Evolutionary conservation across 2,797 vertebrate genomes (phyloP), one percentile per base, ranked within the genome.

Genomic region (Nannoperca obscura): DNA sequence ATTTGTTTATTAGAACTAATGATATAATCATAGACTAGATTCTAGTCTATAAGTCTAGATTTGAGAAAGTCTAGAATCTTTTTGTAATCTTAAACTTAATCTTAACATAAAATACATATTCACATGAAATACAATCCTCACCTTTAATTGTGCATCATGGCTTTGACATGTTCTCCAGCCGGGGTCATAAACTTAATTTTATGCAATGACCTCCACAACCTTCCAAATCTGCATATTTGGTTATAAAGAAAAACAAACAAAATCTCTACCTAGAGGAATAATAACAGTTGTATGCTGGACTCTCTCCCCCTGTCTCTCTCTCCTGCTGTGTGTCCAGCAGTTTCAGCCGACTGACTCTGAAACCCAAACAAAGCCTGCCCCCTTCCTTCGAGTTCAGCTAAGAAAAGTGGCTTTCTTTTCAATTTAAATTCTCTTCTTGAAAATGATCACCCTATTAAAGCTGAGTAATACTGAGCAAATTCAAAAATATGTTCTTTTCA

Each of bases 341-440:
- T 79, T 83, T 50, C 55, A 67, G 49, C 12, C 5, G 20, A 80
- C 47, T 74, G 74, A 61, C 57, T 59, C 78, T 34, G 34, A 63
- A 71, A 75, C 69, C 47, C 22, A 62, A 63, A 80, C 38, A 73
- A 59, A 74, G 64, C 66, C 30, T 63, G 63, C 74, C 53, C 14
- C 42, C 8, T 27, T 68, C 14, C 17, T 44, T 61, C n/a, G 22
- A 50, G 50, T 68, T 60, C 22, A 66, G 27, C 42, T 36, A 1
- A 65, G 44, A 70, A 76, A 72, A 66, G 30, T 12, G 1, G 22
- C 59, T 62, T 57, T 80, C 36, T 63, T 71, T 76, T 49, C 46
- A 55, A 17, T 78, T 80, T 59, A 52, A 36, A 82, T 60, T 36
- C 0, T 24, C 12, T 44, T 70, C 5, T 19, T 47, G 11, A 63